These are phyloP conservation scores for Bambusicola thoracicus DNA, from an alignment of 2,113 vertebrate species.

Conservation along the genomic window DNA sequence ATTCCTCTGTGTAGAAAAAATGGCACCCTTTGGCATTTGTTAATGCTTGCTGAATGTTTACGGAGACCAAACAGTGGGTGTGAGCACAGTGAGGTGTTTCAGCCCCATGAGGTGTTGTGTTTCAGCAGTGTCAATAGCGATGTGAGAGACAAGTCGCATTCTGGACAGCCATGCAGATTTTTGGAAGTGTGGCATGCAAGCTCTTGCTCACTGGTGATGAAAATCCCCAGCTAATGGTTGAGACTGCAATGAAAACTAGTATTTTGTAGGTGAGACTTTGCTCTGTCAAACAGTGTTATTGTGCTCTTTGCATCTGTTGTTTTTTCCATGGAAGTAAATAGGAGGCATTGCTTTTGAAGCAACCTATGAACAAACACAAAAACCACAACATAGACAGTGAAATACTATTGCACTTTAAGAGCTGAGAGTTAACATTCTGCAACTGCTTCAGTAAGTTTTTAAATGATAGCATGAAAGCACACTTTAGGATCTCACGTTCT, in stretches of 20 bases:
- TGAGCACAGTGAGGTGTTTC: not conserved
- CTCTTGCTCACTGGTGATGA: too few species aligned
- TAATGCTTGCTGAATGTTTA: not conserved
- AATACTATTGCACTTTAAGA: not conserved
- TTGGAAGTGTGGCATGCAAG: not conserved
- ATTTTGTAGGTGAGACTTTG: not conserved
- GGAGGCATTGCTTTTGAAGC: not conserved
- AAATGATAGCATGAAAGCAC: not conserved
- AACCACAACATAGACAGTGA: not conserved
- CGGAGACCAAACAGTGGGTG: not conserved
- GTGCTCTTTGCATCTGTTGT: not conserved
- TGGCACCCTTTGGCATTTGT: not conserved
- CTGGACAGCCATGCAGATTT: not conserved
- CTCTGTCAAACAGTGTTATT: not conserved
- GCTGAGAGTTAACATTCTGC: not conserved
- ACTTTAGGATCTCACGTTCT: not conserved
- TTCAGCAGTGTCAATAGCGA: not conserved
- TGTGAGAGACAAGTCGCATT: not conserved
- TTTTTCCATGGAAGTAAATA: not conserved
- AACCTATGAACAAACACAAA: not conserved
- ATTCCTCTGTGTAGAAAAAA: not conserved
- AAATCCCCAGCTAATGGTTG: not conserved
- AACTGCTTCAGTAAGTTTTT: not conserved
- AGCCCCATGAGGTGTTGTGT: not conserved
- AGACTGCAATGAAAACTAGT: too few species aligned